phyloP scores from a whole-genome alignment of 2,888 invertebrate species.

The Gonocerus acuteangulatus region DNA sequence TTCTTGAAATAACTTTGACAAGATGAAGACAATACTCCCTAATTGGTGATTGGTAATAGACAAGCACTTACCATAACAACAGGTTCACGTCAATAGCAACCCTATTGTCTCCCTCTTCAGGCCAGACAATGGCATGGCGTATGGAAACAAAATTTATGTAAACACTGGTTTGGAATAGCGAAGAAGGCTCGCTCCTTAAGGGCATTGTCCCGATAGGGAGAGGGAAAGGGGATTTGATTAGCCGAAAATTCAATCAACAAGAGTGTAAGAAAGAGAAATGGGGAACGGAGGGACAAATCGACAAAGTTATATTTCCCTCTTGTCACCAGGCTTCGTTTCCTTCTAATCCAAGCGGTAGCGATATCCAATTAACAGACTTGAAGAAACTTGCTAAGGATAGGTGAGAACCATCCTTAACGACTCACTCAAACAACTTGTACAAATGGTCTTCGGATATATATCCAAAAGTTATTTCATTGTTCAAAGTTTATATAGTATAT shows the following conservation, averaged over 20 bases:
- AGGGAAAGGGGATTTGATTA: slow-evolving; percentile 11
- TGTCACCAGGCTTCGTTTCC: neutral
- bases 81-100: neutral
- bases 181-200: neutral
- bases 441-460: too few species aligned
- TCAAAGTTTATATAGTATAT: too few species aligned
- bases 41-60: too few species aligned
- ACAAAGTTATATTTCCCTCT: slow-evolving; percentile 11
- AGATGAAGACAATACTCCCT: too few species aligned
- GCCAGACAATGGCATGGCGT: neutral
- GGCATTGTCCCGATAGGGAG: neutral
- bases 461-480: too few species aligned
- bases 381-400: slow-evolving; percentile 9
- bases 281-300: slow-evolving; percentile 6
- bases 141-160: neutral
- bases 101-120: too few species aligned
- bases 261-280: neutral
- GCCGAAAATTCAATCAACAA: slow-evolving; percentile 11
- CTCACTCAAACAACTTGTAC: too few species aligned
- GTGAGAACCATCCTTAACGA: neutral
- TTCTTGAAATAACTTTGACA: too few species aligned
- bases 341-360: neutral
- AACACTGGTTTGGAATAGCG: neutral
- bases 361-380: slow-evolving; percentile 15
- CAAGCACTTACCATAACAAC: too few species aligned